Percentiles rank a stretch among this genome's conserved stretches.
Conservation (phyloP, 2,797 vertebrate species). For the Eulemur mongoz region DNA sequence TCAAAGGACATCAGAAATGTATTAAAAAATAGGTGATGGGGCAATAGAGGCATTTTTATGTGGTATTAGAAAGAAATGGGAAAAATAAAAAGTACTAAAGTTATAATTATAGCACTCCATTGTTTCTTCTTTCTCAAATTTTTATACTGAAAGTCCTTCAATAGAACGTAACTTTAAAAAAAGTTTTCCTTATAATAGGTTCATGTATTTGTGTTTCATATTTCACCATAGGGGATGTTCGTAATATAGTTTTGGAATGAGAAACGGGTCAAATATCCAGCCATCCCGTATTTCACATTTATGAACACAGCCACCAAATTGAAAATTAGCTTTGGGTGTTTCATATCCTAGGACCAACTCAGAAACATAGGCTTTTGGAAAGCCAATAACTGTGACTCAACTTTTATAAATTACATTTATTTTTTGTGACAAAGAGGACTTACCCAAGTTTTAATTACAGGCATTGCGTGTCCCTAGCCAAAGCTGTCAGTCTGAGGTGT, state of each 20-base stretch:
- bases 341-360: not conserved
- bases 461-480: not conserved
- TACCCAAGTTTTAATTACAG: slow-evolving; percentile 57
- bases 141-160: slow-evolving; percentile 23
- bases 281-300: slow-evolving; percentile 51
- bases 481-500: not conserved
- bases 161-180: not conserved
- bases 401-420: slow-evolving; percentile 26
- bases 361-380: slow-evolving; percentile 16
- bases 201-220: not conserved
- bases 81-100: slow-evolving; percentile 9
- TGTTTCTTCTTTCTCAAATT: slow-evolving; percentile 19
- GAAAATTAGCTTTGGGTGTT: slow-evolving; percentile 45
- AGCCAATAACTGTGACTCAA: not conserved
- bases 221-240: not conserved
- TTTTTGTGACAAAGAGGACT: not conserved
- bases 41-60: not conserved
- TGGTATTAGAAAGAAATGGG: not conserved
- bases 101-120: not conserved
- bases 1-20: not conserved
- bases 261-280: not conserved
- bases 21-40: not conserved
- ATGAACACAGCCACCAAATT: slow-evolving; percentile 46
- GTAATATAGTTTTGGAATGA: slow-evolving; percentile 49
- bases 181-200: not conserved